Percentiles rank a stretch among this genome's conserved stretches.
These are phyloP conservation scores for Cryptophagus acutangulus DNA, from an alignment of 2,888 invertebrate genomes.

Conservation along the genomic window DNA sequence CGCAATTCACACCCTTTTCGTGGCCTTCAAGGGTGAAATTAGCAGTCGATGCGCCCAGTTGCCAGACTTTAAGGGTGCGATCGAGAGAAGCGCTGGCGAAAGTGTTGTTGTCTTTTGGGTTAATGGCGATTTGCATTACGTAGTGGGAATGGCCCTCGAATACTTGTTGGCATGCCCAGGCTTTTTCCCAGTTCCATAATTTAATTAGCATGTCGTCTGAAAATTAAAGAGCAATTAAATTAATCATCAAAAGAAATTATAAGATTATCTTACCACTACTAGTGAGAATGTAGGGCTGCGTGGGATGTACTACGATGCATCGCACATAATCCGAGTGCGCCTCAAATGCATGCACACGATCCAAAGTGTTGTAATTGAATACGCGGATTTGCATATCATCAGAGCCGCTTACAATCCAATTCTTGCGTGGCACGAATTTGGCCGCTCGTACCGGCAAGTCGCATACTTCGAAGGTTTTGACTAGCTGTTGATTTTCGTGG, in stretches of 20 bases:
- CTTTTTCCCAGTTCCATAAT: conserved; percentile 99
- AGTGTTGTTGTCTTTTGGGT: conserved; percentile 99
- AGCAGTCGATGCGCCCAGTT: conserved; percentile 92
- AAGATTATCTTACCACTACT: conserved; percentile 74
- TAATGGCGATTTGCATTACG: conserved; percentile 99
- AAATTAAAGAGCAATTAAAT: conserved; percentile 26
- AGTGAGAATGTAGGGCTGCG: conserved; percentile 93
- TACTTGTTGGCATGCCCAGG: conserved; percentile 96
- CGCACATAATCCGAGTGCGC: conserved; percentile 98
- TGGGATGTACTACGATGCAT: conserved; percentile 94
- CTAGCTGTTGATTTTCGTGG: conserved; percentile 88
- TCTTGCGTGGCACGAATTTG: conserved; percentile 94
- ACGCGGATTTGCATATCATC: conserved; percentile 94
- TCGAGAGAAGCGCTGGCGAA: conserved; percentile 99
- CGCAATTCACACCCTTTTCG: conserved; percentile 98
- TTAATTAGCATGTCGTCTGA: conserved; percentile 97
- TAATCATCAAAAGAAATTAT: conserved; percentile 1
- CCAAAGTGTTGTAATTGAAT: conserved; percentile 98
- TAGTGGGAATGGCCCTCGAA: conserved; percentile 99
- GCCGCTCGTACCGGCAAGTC: conserved; percentile 95
- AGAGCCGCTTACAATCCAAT: conserved; percentile 98
- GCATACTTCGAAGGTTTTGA: conserved; percentile 89
- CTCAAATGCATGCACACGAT: conserved; percentile 92
- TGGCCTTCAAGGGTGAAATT: conserved; percentile 98
- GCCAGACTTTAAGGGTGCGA: conserved; percentile 97